phyloP scores from a whole-genome alignment of 37 sponge, comb jelly and placozoan species.

The Dysidea cf. avara region DNA sequence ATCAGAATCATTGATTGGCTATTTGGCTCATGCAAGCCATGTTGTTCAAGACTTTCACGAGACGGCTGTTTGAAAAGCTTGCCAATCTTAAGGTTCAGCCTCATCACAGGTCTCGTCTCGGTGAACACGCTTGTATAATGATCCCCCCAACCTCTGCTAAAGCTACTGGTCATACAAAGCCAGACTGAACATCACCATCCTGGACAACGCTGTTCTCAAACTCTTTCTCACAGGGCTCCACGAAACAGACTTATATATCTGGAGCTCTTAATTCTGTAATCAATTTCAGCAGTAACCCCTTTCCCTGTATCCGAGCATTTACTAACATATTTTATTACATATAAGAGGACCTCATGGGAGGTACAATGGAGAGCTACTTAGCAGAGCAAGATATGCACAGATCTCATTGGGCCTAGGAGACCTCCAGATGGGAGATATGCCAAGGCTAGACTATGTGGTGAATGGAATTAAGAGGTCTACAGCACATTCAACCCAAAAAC shows the following conservation, averaged over 20 bases:
- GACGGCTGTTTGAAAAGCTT: too few species aligned
- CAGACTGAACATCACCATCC: conserved; percentile 23
- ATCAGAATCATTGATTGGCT: too few species aligned
- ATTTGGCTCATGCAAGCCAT: too few species aligned
- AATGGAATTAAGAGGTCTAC: conserved; percentile 6
- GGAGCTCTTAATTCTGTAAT: conserved; percentile 26
- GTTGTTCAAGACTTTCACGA: too few species aligned
- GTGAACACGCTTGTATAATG: too few species aligned
- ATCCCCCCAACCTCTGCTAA: conserved; percentile 7
- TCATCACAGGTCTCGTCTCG: too few species aligned
- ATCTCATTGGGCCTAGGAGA: conserved; percentile 6
- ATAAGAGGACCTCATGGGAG: too few species aligned
- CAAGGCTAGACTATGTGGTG: conserved; percentile 3
- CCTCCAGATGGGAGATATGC: conserved; percentile 2
- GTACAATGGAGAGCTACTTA: too few species aligned
- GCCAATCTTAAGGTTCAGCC: too few species aligned
- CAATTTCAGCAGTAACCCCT: not conserved
- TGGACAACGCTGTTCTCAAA: conserved; percentile 33
- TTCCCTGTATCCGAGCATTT: conserved; percentile 27
- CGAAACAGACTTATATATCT: conserved; percentile 12
- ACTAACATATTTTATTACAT: conserved; percentile 13
- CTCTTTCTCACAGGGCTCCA: conserved; percentile 15
- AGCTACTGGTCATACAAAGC: conserved; percentile 2
- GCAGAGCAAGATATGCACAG: conserved; percentile 27
- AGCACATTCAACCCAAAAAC: too few species aligned